Base-by-base conservation (phyloP, 2,797 vertebrate genomes). In the Danio kyathit region DNA sequence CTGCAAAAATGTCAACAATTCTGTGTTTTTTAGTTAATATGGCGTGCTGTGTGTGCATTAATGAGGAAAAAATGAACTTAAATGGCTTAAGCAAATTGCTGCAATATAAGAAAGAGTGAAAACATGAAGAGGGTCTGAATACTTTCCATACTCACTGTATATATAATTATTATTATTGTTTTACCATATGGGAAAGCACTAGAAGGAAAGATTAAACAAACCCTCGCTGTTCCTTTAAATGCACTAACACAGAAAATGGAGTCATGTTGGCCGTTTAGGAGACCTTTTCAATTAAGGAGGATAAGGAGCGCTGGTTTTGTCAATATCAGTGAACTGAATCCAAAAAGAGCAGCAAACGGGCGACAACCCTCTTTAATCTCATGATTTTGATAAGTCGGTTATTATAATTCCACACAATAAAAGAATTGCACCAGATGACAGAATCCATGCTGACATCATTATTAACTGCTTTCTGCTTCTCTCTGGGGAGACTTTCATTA, bases 201-300 rank as follows among this genome's bases (percentile, higher is more conserved):
- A 49, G 51, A 76, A 44, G 13, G 14, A 29, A 40, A 54, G 40
- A 29, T 76, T 66, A 29, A 76, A 64, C 17, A 52, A n/a, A 64
- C 52, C n/a, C 46, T 9, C 12, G 21, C 17, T 16, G 48, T 65
- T 76, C 17, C 13, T 54, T 41, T 21, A 76, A 66, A 65, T 76
- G 38, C 61, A 64, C 2, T 19, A 38, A 49, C 46, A 16, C n/a
- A 52, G 17, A 63, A 74, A 52, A 75, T 61, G 11, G 29, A 63
- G 10, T 51, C 40, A 11, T 63, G 46, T 51, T 19, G 10, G 21
- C 44, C 16, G 6, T 13, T 19, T 16, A 75, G 2, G 16, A 14
- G 21, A 63, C 73, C 57, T 74, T 74, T 49, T 75, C 46, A 51
- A 41, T 51, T 51, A 41, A 63, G 14, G 40, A 51, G 44, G 21